Evolutionary conservation across 2,113 vertebrate genomes (phyloP).

Genomic region (Phoxinus phoxinus): DNA sequence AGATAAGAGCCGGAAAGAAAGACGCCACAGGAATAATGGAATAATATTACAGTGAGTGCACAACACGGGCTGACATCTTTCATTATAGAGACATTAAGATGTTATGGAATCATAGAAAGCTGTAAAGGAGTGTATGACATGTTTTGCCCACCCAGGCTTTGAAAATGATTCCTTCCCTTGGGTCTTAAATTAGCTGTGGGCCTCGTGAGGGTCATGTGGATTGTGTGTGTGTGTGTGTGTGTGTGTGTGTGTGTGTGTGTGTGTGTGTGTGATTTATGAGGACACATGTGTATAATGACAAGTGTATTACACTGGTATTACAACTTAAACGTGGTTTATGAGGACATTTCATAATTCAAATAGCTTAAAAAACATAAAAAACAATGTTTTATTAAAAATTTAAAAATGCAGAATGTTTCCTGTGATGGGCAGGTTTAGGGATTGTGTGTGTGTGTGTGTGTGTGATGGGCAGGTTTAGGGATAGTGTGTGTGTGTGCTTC

Average conservation of each 20-base stretch:
- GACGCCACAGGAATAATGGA: neutral
- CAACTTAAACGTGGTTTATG: too few species aligned
- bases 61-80: neutral
- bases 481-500: neutral
- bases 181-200: slow-evolving; percentile 47
- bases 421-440: too few species aligned
- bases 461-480: too few species aligned
- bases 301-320: too few species aligned
- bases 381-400: too few species aligned
- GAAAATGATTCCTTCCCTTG: slow-evolving; percentile 41
- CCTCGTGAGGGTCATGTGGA: slow-evolving; percentile 24
- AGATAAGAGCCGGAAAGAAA: neutral
- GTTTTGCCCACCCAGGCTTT: slow-evolving; percentile 23
- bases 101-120: neutral
- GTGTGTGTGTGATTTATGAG: slow-evolving; percentile 25
- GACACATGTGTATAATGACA: too few species aligned
- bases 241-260: slow-evolving; percentile 30
- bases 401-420: too few species aligned
- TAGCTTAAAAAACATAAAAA: too few species aligned
- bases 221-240: slow-evolving; percentile 12
- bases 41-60: neutral
- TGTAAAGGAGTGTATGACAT: slow-evolving; percentile 24
- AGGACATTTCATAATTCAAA: too few species aligned
- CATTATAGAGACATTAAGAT: neutral
- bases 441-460: slow-evolving; percentile 8